These are phyloP conservation scores for Melitaea cinxia DNA, from an alignment of 1,140 invertebrate genomes.

Conservation along the genomic window DNA sequence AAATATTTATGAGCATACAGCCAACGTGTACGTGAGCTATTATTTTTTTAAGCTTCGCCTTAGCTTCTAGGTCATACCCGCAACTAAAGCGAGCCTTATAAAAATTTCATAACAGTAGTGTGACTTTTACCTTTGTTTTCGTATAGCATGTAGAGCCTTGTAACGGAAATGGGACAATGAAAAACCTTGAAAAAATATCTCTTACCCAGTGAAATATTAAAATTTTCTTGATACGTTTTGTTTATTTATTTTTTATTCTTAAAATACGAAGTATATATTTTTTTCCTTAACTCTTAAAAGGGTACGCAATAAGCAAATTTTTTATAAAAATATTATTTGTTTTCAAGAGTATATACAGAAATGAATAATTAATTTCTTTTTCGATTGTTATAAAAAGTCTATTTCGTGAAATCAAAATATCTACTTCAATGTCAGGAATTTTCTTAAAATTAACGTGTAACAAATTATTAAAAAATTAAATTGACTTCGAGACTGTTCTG, in stretches of 20 bases:
- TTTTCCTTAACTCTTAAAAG: too few relatives aligned
- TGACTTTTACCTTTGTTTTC: conserved; percentile 33
- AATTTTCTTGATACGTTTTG: not conserved
- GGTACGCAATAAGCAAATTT: too few relatives aligned
- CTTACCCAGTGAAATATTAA: not conserved
- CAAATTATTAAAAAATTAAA: too few relatives aligned
- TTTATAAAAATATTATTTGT: too few relatives aligned
- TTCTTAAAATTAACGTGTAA: too few relatives aligned
- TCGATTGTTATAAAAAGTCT: too few relatives aligned
- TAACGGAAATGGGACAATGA: conserved; percentile 23
- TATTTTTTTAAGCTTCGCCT: conserved; percentile 38
- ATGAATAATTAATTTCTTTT: too few relatives aligned
- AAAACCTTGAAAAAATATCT: conserved; percentile 22
- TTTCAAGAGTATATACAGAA: too few relatives aligned
- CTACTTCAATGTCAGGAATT: too few relatives aligned
- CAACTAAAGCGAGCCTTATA: conserved; percentile 36
- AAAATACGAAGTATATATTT: not conserved
- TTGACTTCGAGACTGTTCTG: too few relatives aligned
- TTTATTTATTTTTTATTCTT: not conserved
- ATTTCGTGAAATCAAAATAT: too few relatives aligned
- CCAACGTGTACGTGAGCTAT: conserved; percentile 30
- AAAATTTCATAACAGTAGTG: conserved; percentile 37
- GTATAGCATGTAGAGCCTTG: conserved; percentile 22
- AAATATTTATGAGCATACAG: conserved; percentile 40
- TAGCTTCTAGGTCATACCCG: conserved; percentile 34